Evolutionary conservation across 2,888 invertebrate species (phyloP).

Genomic region (Globia sparganii): DNA sequence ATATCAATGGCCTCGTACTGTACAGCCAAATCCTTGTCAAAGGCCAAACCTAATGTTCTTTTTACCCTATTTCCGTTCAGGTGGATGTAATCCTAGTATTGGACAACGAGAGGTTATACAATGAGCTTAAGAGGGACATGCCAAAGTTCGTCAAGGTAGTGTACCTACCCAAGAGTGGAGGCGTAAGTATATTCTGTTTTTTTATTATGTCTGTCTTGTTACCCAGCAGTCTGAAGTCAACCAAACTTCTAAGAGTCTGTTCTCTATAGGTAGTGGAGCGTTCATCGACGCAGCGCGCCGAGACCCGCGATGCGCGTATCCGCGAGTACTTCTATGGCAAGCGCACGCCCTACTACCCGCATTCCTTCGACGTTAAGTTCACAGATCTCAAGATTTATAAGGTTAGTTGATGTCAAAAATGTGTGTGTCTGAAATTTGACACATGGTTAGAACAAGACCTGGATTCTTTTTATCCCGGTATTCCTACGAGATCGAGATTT

Average conservation of each 20-base stretch:
- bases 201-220: neutral
- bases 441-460: no score
- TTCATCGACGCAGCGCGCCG: constrained; percentile 92
- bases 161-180: constrained; percentile 98
- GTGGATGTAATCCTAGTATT: constrained; percentile 98
- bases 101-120: constrained; percentile 98
- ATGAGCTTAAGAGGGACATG: constrained; percentile 97
- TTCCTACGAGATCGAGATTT: no score
- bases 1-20: no score
- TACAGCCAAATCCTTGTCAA: no score
- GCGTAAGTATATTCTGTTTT: constrained; percentile 91
- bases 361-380: constrained; percentile 98
- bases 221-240: neutral
- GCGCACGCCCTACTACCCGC: constrained; percentile 95
- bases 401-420: constrained; percentile 69
- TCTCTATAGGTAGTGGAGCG: constrained; percentile 94
- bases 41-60: neutral
- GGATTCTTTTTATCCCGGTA: no score
- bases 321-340: constrained; percentile 99
- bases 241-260: neutral
- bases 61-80: constrained; percentile 63
- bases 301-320: constrained; percentile 94
- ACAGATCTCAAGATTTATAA: constrained; percentile 97
- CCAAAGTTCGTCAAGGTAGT: constrained; percentile 98
- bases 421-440: no score